These are phyloP conservation scores for Struthidea cinerea DNA, from an alignment of 2,113 vertebrate genomes.

Conservation along the genomic window DNA sequence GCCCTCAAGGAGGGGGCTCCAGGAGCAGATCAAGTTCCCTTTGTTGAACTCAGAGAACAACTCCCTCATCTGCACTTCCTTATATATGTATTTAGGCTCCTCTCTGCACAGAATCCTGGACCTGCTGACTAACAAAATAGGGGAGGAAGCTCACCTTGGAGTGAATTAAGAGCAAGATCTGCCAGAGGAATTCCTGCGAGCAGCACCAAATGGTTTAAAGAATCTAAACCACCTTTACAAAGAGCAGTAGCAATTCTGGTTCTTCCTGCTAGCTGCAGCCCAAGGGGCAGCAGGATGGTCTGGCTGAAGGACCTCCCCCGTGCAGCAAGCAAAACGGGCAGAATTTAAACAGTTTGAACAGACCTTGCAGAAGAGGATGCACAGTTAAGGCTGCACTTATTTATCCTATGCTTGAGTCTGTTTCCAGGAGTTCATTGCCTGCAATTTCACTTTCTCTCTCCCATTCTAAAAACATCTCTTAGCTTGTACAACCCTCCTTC, in stretches of 20 bases:
- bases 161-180: not conserved
- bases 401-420: not conserved
- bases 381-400: not conserved
- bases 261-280: not conserved
- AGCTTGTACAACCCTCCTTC: slow-evolving; percentile 18
- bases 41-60: not conserved
- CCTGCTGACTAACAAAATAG: not conserved
- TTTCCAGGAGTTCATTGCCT: not conserved
- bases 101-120: not conserved
- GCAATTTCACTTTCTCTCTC: not conserved
- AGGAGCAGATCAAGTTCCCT: not conserved
- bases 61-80: not conserved
- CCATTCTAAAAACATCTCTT: slow-evolving; percentile 1
- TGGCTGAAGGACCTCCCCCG: not conserved
- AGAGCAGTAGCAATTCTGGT: not conserved
- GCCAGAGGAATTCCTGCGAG: not conserved
- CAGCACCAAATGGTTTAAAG: not conserved
- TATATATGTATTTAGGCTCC: not conserved
- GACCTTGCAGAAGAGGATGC: not conserved
- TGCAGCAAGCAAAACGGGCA: not conserved
- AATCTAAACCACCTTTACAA: not conserved
- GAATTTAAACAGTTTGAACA: not conserved
- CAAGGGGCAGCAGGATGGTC: not conserved
- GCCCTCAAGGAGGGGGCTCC: not conserved
- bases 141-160: not conserved